Evolutionary conservation across 2,888 invertebrate genomes (phyloP), one percentile per base, ranked within the genome.

Genomic region (Dastarcus helophoroides): DNA sequence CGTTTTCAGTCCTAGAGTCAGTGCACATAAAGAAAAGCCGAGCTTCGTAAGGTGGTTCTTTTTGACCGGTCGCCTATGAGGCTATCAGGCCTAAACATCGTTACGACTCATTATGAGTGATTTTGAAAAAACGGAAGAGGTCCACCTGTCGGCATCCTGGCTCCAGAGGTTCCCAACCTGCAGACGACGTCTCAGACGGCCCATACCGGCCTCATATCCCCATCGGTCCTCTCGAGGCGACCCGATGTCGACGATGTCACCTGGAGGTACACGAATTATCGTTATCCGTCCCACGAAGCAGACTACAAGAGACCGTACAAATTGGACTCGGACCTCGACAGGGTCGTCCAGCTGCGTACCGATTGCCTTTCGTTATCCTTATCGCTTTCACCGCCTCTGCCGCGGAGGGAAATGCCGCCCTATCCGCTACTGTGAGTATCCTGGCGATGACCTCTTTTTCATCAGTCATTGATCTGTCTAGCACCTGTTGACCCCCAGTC

Each of bases 161-260:
- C 62, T 57, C 59, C 60, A 43, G 59, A 58, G 46, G 54, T 58
- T 34, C 53, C 58, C 32, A 40, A 33, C 40, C 46, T 52, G 40
- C 58, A 57, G 46, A 41, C 42, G 21, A 41, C 40, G 33, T 29
- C 33, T 15, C 33, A 26, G 10, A 33, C 22, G 30, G 34, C 36
- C 27, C 34, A 35, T 23, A 36, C 29, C 29, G 28, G 29, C 16
- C 29, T 4, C 32, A 26, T 28, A 29, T 35, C 34, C 32, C 22
- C 16, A 6, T 14, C 38, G 32, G 24, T 38, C 38, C 32, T 30
- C 22, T 29, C 36, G 23, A 36, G 24, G 21, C 17, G 28, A 28
- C 19, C 17, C 8, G 33, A 37, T 12, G 33, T 33, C 11, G 33
- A 33, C 7, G 35, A 41, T 14, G 35, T 36, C 21, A 25, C 29